These are phyloP conservation scores for Anabas testudineus DNA, from an alignment of 2,797 vertebrate genomes.

Conservation along the genomic window DNA sequence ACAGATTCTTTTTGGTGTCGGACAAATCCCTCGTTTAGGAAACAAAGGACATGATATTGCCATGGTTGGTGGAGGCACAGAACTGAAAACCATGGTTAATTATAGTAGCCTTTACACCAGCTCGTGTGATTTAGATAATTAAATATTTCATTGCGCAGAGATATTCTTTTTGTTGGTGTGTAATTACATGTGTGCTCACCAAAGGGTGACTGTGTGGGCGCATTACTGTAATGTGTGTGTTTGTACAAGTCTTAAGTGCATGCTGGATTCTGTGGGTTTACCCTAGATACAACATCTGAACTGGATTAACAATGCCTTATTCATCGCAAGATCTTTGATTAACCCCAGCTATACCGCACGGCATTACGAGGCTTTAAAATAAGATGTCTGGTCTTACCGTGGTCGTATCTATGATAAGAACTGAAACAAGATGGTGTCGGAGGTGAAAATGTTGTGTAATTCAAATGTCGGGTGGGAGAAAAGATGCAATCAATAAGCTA, in stretches of 20 bases:
- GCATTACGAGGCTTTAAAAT: slow-evolving; percentile 46
- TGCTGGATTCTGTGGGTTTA: slow-evolving; percentile 66
- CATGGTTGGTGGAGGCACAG: slow-evolving; percentile 26
- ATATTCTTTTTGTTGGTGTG: slow-evolving; percentile 14
- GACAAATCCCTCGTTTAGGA: slow-evolving; percentile 52
- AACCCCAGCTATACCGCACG: slow-evolving; percentile 49
- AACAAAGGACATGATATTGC: slow-evolving; percentile 20
- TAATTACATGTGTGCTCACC: slow-evolving; percentile 4
- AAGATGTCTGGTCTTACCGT: slow-evolving; percentile 2
- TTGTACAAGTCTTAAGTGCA: slow-evolving; percentile 43
- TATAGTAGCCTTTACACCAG: background rate
- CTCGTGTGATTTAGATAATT: slow-evolving; percentile 28
- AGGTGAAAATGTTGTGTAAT: background rate
- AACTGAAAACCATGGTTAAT: slow-evolving; percentile 22
- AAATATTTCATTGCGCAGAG: slow-evolving; percentile 17
- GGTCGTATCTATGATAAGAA: slow-evolving; percentile 26
- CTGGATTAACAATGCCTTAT: slow-evolving; percentile 71
- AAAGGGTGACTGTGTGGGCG: slow-evolving; percentile 60
- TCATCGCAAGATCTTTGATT: slow-evolving; percentile 62
- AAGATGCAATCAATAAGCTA: slow-evolving; percentile 47
- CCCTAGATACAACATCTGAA: slow-evolving; percentile 65
- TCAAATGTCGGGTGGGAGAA: slow-evolving; percentile 28
- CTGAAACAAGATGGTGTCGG: slow-evolving; percentile 18
- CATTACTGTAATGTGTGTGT: slow-evolving; percentile 40
- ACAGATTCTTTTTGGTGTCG: slow-evolving; percentile 59